phyloP scores from a whole-genome alignment of 1,140 invertebrate genomes.

The Linepithema humile region DNA sequence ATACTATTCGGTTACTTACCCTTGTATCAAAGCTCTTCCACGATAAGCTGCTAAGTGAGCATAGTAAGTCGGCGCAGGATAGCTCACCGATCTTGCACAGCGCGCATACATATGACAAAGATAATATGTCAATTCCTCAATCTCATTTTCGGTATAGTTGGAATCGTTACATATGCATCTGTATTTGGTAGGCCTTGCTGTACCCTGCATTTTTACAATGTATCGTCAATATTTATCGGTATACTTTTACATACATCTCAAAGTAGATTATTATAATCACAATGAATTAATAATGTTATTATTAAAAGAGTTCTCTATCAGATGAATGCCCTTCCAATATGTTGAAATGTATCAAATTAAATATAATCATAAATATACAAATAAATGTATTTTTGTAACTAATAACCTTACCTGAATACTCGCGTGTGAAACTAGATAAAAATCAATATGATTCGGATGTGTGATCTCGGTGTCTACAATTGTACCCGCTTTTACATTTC shows the following conservation, averaged over 20 bases:
- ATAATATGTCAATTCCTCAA: constrained; percentile 94
- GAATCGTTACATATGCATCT: constrained; percentile 93
- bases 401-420: constrained; percentile 86
- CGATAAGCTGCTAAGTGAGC: constrained; percentile 96
- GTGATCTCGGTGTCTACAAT: constrained; percentile 93
- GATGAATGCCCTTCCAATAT: too few species aligned
- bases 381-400: constrained; percentile 36
- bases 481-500: constrained; percentile 93
- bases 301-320: too few species aligned
- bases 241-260: not conserved
- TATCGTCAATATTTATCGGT: not conserved
- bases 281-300: too few species aligned
- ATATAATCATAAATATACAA: not conserved
- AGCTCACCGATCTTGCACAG: constrained; percentile 94
- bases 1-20: constrained; percentile 40
- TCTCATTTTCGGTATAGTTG: constrained; percentile 89
- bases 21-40: constrained; percentile 80
- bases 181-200: constrained; percentile 95
- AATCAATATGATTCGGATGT: constrained; percentile 93
- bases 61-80: constrained; percentile 97
- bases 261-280: not conserved
- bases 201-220: constrained; percentile 87
- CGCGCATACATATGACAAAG: constrained; percentile 95
- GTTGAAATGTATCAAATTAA: too few species aligned
- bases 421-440: constrained; percentile 91